These are phyloP conservation scores for Gasterosteus nipponicus DNA, from an alignment of 2,113 vertebrate species.

Conservation along the genomic window DNA sequence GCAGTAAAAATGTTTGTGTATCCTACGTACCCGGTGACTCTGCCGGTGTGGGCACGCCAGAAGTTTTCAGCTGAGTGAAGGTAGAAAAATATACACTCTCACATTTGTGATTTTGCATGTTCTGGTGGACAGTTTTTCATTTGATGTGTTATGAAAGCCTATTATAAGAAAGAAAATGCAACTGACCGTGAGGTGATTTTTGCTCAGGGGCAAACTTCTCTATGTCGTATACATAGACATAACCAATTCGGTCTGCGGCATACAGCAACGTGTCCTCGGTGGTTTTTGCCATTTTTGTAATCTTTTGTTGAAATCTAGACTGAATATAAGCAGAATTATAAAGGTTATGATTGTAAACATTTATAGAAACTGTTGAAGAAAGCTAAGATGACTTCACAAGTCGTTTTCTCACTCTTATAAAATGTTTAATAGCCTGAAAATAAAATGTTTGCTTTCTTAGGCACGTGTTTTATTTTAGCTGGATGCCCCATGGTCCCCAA, in stretches of 20 bases:
- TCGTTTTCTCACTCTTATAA: not conserved
- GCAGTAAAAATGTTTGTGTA: not conserved
- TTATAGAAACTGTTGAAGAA: conserved; percentile 9
- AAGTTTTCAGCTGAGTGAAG: conserved; percentile 58
- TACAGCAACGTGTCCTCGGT: conserved; percentile 52
- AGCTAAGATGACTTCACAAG: not conserved
- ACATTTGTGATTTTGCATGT: not conserved
- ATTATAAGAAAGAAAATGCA: not conserved
- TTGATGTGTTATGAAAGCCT: not conserved
- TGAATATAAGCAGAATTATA: conserved; percentile 6
- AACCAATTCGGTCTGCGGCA: conserved; percentile 70
- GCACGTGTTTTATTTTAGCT: conserved; percentile 13
- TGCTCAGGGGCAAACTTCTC: conserved; percentile 56
- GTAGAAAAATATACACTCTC: not conserved
- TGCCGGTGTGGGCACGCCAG: conserved; percentile 75
- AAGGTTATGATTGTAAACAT: not conserved
- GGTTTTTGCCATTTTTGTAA: conserved; percentile 72
- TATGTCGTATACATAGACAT: conserved; percentile 65
- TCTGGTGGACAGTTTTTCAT: not conserved
- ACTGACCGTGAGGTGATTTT: conserved; percentile 56
- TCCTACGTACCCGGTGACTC: conserved; percentile 77
- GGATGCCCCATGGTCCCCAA: conserved; percentile 5
- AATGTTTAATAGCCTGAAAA: not conserved
- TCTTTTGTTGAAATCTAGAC: conserved; percentile 72
- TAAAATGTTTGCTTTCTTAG: conserved; percentile 3